Base-by-base conservation (phyloP, 92 coral and sea anemone species). In the Parazoanthus atlanticus region DNA sequence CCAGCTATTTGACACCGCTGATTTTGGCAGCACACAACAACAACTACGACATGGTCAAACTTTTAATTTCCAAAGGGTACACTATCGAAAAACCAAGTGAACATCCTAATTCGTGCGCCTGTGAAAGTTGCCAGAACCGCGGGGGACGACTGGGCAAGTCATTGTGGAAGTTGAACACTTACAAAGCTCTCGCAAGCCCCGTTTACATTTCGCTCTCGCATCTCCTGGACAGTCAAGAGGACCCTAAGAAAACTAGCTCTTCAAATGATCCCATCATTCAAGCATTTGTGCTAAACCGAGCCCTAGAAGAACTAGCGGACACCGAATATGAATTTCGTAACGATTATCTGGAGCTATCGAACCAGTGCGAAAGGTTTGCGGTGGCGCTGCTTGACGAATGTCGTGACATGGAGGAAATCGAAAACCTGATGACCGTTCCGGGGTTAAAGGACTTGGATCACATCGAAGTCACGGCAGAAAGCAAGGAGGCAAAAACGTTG, bases 381-480 rank as follows among this genome's bases (percentile, higher is more conserved):
- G 96, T 95, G 38, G 93, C 94, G 3, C 90, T 96, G 28, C 90
- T 93, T 66, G 85, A 93, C 28, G 94, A 95, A 61, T 96, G 99
- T 74, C 95, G 94, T 32, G 82, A 93, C 93, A 95, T 93, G 99
- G 88, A 88, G 17, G 99, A 96, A 88, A 95, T 96, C 13, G 80
- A 89, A 21, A 88, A 86, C 56, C 69, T 94, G 30, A 94, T 94
- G 97, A 89, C 85, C 77, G 92, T 94, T 3, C 97, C 97, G n/a
- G 92, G 88, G 21, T 64, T 93, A 26, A 89, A 89, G n/a, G 71
- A 87, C 33, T 46, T 94, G 58, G 61, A 92, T 69, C 86, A 92
- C n/a, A 89, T 94, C 26, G 84, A 92, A 58, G 92, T 93, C n/a
- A 81, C 88, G 13, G 91, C 93, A 11, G 64, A 41, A 29, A 80